Evolutionary conservation across 1,140 invertebrate species (phyloP).

Genomic region (Tribolium madens): DNA sequence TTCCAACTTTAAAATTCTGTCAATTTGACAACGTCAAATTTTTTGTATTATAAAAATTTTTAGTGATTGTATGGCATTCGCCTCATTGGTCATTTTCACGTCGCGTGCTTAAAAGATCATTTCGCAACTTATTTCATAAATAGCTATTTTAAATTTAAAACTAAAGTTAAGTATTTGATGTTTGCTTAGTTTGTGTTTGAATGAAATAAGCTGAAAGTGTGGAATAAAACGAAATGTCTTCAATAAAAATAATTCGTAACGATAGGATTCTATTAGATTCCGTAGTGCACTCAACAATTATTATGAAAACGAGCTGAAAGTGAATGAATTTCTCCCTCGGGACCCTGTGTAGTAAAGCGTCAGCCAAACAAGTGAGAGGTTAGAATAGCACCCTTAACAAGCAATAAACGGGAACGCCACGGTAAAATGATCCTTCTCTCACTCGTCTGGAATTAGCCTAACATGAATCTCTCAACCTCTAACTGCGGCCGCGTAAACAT

Average conservation of each 20-base stretch:
- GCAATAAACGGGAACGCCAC: slow-evolving; percentile 54
- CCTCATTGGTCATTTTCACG: no score
- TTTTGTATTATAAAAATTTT: no score
- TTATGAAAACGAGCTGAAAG: slow-evolving; percentile 41
- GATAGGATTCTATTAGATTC: not conserved
- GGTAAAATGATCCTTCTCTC: slow-evolving; percentile 55
- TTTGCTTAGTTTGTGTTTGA: no score
- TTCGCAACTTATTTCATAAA: no score
- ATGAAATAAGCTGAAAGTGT: not conserved
- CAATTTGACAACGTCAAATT: no score
- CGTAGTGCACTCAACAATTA: slow-evolving; percentile 29
- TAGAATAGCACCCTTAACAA: slow-evolving; percentile 58
- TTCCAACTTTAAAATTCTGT: no score
- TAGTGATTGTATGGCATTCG: no score
- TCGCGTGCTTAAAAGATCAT: no score
- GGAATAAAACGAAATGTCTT: not conserved
- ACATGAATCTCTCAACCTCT: slow-evolving; percentile 55
- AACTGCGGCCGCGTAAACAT: slow-evolving; percentile 51
- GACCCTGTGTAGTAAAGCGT: slow-evolving; percentile 40
- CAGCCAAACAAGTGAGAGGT: slow-evolving; percentile 53
- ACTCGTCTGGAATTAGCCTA: slow-evolving; percentile 53
- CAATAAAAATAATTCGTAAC: not conserved
- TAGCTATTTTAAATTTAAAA: no score
- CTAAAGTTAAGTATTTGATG: no score
- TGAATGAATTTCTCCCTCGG: slow-evolving; percentile 37